Evolutionary conservation across 2,113 vertebrate species (phyloP).

Genomic region (Hemiprocne comata): DNA sequence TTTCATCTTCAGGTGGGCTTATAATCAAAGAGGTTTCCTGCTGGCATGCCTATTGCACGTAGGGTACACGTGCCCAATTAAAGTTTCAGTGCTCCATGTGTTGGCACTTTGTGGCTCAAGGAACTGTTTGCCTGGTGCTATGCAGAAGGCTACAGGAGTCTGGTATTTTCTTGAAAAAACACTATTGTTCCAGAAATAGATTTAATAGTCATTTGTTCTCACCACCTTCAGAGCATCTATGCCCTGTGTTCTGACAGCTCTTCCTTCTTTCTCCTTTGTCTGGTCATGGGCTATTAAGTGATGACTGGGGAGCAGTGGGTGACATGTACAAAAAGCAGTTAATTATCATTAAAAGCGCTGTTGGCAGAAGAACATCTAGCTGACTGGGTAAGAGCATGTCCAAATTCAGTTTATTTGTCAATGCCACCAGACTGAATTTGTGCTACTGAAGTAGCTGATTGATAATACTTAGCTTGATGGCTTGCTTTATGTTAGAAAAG

Average conservation of each 20-base stretch:
- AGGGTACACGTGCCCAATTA: accelerated
- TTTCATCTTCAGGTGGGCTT: not conserved
- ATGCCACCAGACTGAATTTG: not conserved
- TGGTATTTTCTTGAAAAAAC: not conserved
- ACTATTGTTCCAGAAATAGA: not conserved
- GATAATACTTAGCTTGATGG: not conserved
- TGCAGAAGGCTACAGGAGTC: not conserved
- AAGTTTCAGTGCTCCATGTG: not conserved
- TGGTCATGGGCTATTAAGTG: not conserved
- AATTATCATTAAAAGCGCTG: conserved; percentile 22
- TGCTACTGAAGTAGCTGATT: not conserved
- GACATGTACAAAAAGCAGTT: not conserved
- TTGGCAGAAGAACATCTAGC: not conserved
- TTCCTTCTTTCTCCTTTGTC: not conserved
- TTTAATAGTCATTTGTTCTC: not conserved
- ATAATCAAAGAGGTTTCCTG: not conserved
- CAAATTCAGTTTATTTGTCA: not conserved
- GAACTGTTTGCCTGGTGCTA: not conserved
- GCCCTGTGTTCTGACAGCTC: not conserved
- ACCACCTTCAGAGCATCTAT: not conserved
- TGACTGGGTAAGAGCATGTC: not conserved
- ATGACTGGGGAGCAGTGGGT: not conserved
- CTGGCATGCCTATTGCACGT: not conserved
- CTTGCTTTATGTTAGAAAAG: not conserved
- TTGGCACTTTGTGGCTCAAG: not conserved